Percentiles rank a stretch among this genome's conserved stretches.
These are phyloP conservation scores for Thamnophis sirtalis DNA, from an alignment of 2,113 vertebrate species.

Conservation along the genomic window DNA sequence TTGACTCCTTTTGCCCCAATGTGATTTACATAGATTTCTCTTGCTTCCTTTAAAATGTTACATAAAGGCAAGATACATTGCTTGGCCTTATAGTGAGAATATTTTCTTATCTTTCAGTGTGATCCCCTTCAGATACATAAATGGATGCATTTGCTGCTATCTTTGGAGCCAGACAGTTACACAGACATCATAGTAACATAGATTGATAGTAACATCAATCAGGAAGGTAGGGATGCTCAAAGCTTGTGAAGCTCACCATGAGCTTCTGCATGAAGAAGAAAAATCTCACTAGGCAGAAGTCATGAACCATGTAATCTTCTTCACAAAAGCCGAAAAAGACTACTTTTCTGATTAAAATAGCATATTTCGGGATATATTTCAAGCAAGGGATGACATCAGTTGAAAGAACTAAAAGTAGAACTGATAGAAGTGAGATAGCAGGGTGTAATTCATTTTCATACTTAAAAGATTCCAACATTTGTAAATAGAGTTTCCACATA, in stretches of 20 bases:
- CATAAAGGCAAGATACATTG: constrained; percentile 8
- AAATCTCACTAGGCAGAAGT: constrained; percentile 50
- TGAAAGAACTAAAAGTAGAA: constrained; percentile 19
- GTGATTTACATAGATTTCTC: neutral
- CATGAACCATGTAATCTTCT: constrained; percentile 53
- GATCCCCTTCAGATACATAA: constrained; percentile 40
- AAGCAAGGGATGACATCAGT: constrained; percentile 39
- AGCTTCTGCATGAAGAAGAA: constrained; percentile 34
- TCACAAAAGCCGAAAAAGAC: constrained; percentile 37
- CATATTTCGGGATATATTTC: constrained; percentile 50
- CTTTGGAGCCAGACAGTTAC: constrained; percentile 56
- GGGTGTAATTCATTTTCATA: neutral
- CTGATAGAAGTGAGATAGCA: neutral
- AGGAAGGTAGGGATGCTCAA: constrained; percentile 49
- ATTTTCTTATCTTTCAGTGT: constrained; percentile 44
- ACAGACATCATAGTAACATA: constrained; percentile 60
- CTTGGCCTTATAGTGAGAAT: constrained; percentile 29
- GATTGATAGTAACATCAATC: constrained; percentile 62
- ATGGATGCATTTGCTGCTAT: constrained; percentile 51
- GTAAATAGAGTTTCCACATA: neutral
- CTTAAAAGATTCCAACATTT: neutral
- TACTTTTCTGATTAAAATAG: constrained; percentile 51
- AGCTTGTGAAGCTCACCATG: constrained; percentile 45
- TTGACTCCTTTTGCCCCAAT: neutral
- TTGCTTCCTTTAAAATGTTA: constrained; percentile 23